Evolutionary conservation across 2,888 invertebrate genomes (phyloP).

Genomic region (Polia nebulosa): DNA sequence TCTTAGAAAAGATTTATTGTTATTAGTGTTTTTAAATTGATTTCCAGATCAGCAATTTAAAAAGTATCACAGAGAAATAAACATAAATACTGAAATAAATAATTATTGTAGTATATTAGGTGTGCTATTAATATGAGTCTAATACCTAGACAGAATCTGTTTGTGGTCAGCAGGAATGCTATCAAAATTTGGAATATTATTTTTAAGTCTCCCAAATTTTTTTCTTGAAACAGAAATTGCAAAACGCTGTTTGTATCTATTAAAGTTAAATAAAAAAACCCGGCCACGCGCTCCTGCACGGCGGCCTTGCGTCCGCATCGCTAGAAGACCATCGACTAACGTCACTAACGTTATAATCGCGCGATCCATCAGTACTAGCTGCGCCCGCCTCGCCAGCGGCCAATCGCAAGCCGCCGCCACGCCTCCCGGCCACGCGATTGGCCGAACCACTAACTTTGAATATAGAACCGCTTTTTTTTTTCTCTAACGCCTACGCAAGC

Average conservation of each 20-base stretch:
- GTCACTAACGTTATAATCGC: constrained; percentile 83
- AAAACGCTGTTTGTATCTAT: not conserved
- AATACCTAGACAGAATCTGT: no score
- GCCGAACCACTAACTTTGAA: constrained; percentile 86
- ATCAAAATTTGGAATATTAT: not conserved
- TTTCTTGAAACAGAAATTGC: not conserved
- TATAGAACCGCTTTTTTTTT: constrained; percentile 90
- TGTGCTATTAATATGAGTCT: no score
- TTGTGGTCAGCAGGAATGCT: no score
- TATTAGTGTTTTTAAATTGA: not conserved
- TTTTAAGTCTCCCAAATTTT: not conserved
- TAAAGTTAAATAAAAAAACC: not conserved
- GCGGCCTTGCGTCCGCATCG: constrained; percentile 55
- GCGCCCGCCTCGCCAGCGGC: constrained; percentile 73
- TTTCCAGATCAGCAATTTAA: not conserved
- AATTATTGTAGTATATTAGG: no score
- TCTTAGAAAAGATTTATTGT: not conserved
- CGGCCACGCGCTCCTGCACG: constrained; percentile 1
- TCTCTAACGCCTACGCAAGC: constrained; percentile 89
- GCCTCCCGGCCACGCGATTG: constrained; percentile 88
- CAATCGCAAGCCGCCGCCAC: constrained; percentile 85
- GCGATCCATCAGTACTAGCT: constrained; percentile 77
- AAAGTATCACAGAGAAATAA: not conserved
- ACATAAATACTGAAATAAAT: no score
- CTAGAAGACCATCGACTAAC: constrained; percentile 69